phyloP scores from a whole-genome alignment of 2,888 invertebrate species.

The Drosophila pullipes region DNA sequence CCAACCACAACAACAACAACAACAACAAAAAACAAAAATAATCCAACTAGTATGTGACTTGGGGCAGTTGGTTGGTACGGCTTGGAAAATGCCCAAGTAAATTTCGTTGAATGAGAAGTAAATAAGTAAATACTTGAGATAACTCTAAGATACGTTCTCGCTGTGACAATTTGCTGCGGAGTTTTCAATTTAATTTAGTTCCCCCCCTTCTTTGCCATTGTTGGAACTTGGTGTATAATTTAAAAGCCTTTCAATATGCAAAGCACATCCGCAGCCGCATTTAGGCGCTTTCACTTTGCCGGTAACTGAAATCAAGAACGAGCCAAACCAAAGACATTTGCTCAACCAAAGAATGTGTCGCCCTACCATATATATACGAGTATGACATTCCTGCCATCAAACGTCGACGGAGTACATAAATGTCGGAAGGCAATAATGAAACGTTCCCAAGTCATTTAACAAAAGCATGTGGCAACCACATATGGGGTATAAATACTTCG shows the following conservation, averaged over 20 bases:
- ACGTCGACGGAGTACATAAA: conserved; percentile 67
- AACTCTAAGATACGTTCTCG: conserved; percentile 36
- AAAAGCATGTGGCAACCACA: conserved; percentile 53
- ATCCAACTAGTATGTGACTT: conserved; percentile 42
- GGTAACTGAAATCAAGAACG: conserved; percentile 43
- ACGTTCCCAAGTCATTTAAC: conserved; percentile 70
- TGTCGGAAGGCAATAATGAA: conserved; percentile 70
- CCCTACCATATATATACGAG: conserved; percentile 40
- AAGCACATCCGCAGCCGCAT: conserved; percentile 67
- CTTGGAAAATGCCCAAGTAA: conserved; percentile 70
- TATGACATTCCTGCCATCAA: conserved; percentile 57
- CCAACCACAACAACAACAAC: neutral
- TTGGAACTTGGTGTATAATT: conserved; percentile 36
- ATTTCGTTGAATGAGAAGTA: conserved; percentile 76
- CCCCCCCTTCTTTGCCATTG: conserved; percentile 15
- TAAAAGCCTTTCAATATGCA: conserved; percentile 67
- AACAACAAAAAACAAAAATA: neutral
- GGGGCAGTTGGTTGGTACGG: conserved; percentile 28
- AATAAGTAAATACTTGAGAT: conserved; percentile 80
- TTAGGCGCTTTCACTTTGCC: conserved; percentile 53
- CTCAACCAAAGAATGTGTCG: conserved; percentile 43
- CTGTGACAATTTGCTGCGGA: conserved; percentile 58
- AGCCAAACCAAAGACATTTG: conserved; percentile 34
- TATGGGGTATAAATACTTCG: conserved; percentile 32
- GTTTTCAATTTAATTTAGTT: conserved; percentile 45